Conservation (phyloP, 2,113 vertebrate species). For the Lophotis ruficrista region DNA sequence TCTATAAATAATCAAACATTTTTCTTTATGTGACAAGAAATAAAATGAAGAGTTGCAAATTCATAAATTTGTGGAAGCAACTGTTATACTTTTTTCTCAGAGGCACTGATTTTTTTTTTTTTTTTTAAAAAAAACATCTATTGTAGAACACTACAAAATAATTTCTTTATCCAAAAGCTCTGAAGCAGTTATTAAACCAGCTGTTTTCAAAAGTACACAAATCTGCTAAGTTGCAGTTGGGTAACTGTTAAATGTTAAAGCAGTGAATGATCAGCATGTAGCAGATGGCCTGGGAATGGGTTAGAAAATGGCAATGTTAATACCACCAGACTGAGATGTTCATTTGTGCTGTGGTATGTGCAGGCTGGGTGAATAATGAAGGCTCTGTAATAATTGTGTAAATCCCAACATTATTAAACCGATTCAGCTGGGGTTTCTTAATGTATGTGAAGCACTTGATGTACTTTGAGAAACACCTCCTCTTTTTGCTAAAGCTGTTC, state of each 20-base stretch:
- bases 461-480: constrained; percentile 79
- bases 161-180: constrained; percentile 82
- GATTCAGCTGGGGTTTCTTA: constrained; percentile 84
- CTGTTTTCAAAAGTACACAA: constrained; percentile 87
- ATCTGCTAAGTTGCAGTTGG: constrained; percentile 86
- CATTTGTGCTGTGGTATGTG: constrained; percentile 80
- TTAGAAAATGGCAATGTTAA: constrained; percentile 85
- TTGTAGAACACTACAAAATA: constrained; percentile 76
- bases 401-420: constrained; percentile 89
- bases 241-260: constrained; percentile 86
- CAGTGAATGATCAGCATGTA: constrained; percentile 77
- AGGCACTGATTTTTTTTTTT: not conserved
- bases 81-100: constrained; percentile 45
- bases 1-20: constrained; percentile 46
- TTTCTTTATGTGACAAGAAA: constrained; percentile 63
- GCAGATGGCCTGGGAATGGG: constrained; percentile 85
- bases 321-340: constrained; percentile 84
- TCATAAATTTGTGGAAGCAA: constrained; percentile 19
- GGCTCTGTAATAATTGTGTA: constrained; percentile 86
- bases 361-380: constrained; percentile 85
- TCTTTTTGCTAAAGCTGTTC: constrained; percentile 81
- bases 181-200: constrained; percentile 85
- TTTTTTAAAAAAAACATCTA: constrained; percentile 1
- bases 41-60: constrained; percentile 35
- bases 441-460: constrained; percentile 84